Percentiles rank a stretch among this genome's conserved stretches.
Evolutionary conservation across 2,113 vertebrate genomes (phyloP).

Genomic region (Peromyscus maniculatus): DNA sequence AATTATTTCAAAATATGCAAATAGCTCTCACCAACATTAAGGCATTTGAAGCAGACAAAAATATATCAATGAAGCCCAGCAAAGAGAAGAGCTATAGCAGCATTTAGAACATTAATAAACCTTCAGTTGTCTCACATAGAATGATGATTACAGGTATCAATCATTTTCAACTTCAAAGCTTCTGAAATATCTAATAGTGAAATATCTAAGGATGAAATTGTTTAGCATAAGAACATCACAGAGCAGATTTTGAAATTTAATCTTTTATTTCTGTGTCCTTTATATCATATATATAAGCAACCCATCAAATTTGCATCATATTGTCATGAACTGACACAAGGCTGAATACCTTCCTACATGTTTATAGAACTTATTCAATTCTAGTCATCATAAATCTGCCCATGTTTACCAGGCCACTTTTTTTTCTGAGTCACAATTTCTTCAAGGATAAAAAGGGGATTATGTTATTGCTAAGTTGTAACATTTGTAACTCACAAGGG

Average conservation of each 20-base stretch:
- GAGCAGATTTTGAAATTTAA: background rate
- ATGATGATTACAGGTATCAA: background rate
- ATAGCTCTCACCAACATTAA: constrained; percentile 18
- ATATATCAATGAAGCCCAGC: constrained; percentile 38
- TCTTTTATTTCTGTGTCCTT: background rate
- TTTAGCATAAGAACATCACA: constrained; percentile 1
- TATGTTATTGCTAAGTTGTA: background rate
- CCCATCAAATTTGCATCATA: constrained; percentile 17
- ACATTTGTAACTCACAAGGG: background rate
- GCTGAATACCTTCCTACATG: background rate
- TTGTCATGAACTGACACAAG: constrained; percentile 5
- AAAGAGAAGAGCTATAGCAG: constrained; percentile 4
- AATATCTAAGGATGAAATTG: constrained; percentile 23
- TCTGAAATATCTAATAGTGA: constrained; percentile 35
- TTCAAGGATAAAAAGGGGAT: constrained; percentile 28
- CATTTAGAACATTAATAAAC: constrained; percentile 25
- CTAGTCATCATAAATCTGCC: background rate
- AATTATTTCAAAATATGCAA: constrained; percentile 69
- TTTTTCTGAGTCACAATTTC: constrained; percentile 45
- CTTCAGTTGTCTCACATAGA: constrained; percentile 22
- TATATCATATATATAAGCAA: background rate
- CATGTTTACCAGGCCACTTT: constrained; percentile 24
- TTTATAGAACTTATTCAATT: background rate
- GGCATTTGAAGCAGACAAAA: constrained; percentile 42
- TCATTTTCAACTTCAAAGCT: constrained; percentile 43